phyloP scores from a whole-genome alignment of 2,888 invertebrate genomes.

The Lottia scabra region DNA sequence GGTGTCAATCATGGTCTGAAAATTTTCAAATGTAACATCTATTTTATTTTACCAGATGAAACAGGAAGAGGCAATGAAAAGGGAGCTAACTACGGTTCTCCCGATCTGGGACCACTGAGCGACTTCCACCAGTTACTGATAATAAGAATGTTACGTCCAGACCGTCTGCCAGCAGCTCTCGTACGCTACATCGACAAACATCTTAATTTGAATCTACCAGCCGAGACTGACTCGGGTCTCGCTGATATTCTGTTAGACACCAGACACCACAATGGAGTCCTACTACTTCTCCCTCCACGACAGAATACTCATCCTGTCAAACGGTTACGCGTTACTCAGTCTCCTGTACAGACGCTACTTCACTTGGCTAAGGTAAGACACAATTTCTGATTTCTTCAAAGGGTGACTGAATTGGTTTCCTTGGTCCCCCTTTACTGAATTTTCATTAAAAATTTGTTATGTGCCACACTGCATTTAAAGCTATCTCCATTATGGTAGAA shows the following conservation, averaged over 20 bases:
- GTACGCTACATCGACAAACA: constrained; percentile 57
- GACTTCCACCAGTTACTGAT: constrained; percentile 66
- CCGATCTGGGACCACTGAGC: constrained; percentile 53
- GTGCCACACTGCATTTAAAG: too few species aligned
- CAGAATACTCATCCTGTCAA: constrained; percentile 45
- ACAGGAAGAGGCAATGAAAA: constrained; percentile 16
- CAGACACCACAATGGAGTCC: constrained; percentile 53
- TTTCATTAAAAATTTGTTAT: too few species aligned
- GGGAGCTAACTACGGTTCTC: constrained; percentile 25
- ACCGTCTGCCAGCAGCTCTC: constrained; percentile 63
- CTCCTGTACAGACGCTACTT: constrained; percentile 51
- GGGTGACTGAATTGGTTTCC: too few species aligned
- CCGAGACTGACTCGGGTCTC: constrained; percentile 48
- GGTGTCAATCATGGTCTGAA: too few species aligned
- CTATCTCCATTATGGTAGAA: too few species aligned
- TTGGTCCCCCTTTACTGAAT: too few species aligned
- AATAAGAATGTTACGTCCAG: constrained; percentile 66
- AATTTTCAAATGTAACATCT: too few species aligned
- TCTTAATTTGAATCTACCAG: constrained; percentile 51
- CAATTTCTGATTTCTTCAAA: too few species aligned
- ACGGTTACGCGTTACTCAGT: constrained; percentile 48
- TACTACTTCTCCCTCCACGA: constrained; percentile 59
- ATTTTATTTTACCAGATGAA: too few species aligned
- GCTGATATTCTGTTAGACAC: constrained; percentile 49
- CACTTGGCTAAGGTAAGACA: constrained; percentile 54